These are phyloP conservation scores for Galendromus occidentalis DNA, from an alignment of 1,140 invertebrate genomes.

Conservation along the genomic window DNA sequence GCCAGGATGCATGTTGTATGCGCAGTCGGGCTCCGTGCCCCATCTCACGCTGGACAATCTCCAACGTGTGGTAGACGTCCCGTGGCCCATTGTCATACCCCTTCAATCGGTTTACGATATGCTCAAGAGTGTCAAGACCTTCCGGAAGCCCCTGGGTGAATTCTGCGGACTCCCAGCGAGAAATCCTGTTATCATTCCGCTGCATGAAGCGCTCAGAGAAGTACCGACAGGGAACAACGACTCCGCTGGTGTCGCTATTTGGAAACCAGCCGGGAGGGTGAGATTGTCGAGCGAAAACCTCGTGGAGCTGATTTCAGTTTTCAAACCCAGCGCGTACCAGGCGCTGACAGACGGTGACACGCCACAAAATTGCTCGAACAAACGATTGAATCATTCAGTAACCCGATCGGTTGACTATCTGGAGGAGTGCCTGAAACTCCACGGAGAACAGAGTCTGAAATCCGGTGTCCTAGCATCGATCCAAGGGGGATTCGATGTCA, in stretches of 20 bases:
- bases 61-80: slow-evolving; percentile 2
- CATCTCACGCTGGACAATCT: slow-evolving; percentile 18
- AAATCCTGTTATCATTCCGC: slow-evolving; percentile 26
- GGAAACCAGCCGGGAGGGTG: slow-evolving; percentile 46
- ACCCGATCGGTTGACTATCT: slow-evolving; percentile 21
- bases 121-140: slow-evolving; percentile 13
- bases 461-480: slow-evolving; percentile 42
- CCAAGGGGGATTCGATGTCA: slow-evolving; percentile 45
- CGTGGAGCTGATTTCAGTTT: slow-evolving; percentile 49
- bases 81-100: slow-evolving; percentile 15
- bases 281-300: slow-evolving; percentile 40
- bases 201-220: slow-evolving; percentile 42
- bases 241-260: slow-evolving; percentile 42
- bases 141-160: slow-evolving; percentile 13
- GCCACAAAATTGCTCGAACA: slow-evolving; percentile 39
- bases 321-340: slow-evolving; percentile 55
- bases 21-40: slow-evolving; percentile 18
- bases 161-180: slow-evolving; percentile 17
- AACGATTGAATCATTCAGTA: slow-evolving; percentile 42
- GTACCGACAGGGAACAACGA: slow-evolving; percentile 44
- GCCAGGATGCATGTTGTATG: slow-evolving; percentile 17
- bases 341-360: slow-evolving; percentile 60
- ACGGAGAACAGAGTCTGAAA: slow-evolving; percentile 21
- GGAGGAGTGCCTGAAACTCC: slow-evolving; percentile 22
- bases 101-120: slow-evolving; percentile 15